Evolutionary conservation across 2,888 invertebrate genomes (phyloP).

Genomic region (Lapara coniferarum): DNA sequence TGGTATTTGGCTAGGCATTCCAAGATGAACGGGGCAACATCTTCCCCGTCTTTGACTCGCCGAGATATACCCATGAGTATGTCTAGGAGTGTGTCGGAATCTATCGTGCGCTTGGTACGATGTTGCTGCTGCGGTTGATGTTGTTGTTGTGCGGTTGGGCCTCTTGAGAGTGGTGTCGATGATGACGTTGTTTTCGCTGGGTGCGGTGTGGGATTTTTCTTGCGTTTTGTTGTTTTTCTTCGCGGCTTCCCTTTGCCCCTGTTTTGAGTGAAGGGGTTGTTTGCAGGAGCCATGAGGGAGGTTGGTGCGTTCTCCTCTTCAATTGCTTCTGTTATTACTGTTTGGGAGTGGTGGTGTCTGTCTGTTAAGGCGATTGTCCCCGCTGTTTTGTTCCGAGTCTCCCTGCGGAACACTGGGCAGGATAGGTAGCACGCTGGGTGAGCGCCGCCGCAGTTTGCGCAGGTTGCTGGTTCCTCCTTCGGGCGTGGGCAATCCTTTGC

Average conservation of each 20-base stretch:
- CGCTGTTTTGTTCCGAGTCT: conserved; percentile 24
- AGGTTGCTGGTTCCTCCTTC: too few species aligned
- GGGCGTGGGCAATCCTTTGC: conserved; percentile 30
- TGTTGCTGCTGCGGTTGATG: not conserved
- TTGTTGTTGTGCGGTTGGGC: not conserved
- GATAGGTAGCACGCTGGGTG: too few species aligned
- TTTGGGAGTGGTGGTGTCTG: too few species aligned
- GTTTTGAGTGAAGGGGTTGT: not conserved
- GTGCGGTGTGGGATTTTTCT: not conserved
- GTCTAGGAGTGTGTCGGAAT: not conserved
- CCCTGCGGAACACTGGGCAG: conserved; percentile 16
- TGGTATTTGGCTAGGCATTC: too few species aligned
- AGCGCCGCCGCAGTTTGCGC: conserved; percentile 31
- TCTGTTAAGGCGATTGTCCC: too few species aligned
- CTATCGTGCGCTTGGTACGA: not conserved
- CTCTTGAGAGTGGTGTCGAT: too few species aligned
- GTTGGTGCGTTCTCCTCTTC: not conserved
- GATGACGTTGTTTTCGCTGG: not conserved
- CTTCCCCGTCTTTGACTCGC: too few species aligned
- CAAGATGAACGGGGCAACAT: too few species aligned
- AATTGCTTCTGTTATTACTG: too few species aligned
- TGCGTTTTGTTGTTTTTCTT: not conserved
- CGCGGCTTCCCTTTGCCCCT: not conserved
- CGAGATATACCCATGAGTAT: too few species aligned
- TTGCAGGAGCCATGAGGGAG: conserved; percentile 24